phyloP scores from a whole-genome alignment of 1,140 invertebrate species.

The Prorops nasuta region DNA sequence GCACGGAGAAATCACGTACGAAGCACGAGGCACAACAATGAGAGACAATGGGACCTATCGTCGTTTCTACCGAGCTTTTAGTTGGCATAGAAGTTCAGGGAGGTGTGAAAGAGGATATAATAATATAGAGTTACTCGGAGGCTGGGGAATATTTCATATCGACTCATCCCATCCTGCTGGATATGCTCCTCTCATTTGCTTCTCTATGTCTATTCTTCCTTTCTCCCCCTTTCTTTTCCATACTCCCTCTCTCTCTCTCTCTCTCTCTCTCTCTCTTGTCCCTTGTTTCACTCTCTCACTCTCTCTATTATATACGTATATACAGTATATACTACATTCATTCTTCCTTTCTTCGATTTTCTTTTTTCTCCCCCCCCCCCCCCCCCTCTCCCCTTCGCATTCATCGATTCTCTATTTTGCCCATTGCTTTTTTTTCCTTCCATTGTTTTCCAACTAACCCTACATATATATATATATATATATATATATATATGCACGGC shows the following conservation, averaged over 20 bases:
- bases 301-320: no score
- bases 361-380: no score
- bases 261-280: no score
- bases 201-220: conserved; percentile 2
- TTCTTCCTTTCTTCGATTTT: no score
- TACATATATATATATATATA: no score
- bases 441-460: no score
- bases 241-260: no score
- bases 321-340: no score
- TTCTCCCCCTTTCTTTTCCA: conserved; percentile 7
- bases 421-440: no score
- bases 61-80: conserved; percentile 44
- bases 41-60: conserved; percentile 42
- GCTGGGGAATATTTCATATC: conserved; percentile 41
- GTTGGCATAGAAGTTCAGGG: conserved; percentile 41
- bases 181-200: conserved; percentile 16
- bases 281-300: neutral
- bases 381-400: no score
- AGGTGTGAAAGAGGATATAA: conserved; percentile 58
- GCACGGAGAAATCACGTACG: conserved; percentile 3
- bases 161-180: conserved; percentile 14
- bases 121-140: conserved; percentile 54
- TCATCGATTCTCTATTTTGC: no score
- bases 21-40: conserved; percentile 32
- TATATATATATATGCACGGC: no score